These are phyloP conservation scores for Caprella mutica DNA, from an alignment of 2,888 invertebrate species.

Conservation along the genomic window DNA sequence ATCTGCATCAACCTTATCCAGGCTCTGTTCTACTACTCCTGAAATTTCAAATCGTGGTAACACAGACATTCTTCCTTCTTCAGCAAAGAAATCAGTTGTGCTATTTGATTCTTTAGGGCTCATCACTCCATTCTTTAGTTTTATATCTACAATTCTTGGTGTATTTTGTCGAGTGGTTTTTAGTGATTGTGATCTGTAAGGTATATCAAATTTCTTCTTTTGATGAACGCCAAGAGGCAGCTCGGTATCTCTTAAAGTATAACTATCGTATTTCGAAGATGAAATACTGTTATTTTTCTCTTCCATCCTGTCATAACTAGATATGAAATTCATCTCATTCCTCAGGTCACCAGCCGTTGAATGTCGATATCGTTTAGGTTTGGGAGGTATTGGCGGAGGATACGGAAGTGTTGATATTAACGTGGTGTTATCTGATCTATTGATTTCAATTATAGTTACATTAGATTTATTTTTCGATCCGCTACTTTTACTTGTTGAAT, in stretches of 20 bases:
- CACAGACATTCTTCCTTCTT: slow-evolving; percentile 1
- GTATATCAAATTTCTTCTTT: too few relatives aligned
- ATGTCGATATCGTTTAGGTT: slow-evolving; percentile 21
- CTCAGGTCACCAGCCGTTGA: slow-evolving; percentile 15
- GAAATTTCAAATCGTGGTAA: not conserved
- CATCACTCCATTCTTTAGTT: not conserved
- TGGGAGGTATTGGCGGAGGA: slow-evolving; percentile 27
- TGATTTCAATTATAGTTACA: slow-evolving; percentile 31
- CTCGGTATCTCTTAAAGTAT: slow-evolving; percentile 25
- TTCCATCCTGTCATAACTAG: too few relatives aligned
- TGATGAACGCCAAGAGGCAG: slow-evolving; percentile 10
- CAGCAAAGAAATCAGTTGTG: slow-evolving; percentile 2
- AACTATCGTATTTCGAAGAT: slow-evolving; percentile 23
- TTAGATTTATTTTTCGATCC: slow-evolving; percentile 13
- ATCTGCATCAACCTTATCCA: not conserved
- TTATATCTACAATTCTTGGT: slow-evolving; percentile 1
- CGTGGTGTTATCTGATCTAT: slow-evolving; percentile 15
- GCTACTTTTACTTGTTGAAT: slow-evolving; percentile 13
- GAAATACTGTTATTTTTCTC: slow-evolving; percentile 25
- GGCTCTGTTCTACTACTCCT: not conserved
- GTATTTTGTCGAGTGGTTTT: not conserved
- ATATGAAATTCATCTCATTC: slow-evolving; percentile 26
- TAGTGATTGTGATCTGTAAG: slow-evolving; percentile 13
- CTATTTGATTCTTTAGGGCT: not conserved
- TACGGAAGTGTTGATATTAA: slow-evolving; percentile 5